phyloP scores from a whole-genome alignment of 2,113 vertebrate genomes.

The Nycticorax nycticorax region DNA sequence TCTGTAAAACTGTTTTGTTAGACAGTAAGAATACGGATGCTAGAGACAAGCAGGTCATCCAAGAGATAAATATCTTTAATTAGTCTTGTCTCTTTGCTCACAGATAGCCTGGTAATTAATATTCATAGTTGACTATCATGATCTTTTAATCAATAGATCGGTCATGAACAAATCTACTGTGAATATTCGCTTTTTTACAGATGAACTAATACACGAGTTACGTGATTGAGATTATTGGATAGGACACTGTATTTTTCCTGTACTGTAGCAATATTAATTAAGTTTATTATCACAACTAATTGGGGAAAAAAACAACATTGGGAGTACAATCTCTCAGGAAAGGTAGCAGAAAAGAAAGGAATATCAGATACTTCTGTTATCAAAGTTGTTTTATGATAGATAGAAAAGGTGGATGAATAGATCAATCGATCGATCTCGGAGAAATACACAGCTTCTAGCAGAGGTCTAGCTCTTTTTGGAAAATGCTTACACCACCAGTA shows the following conservation, averaged over 20 bases:
- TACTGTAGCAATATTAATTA: neutral
- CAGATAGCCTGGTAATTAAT: neutral
- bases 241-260: neutral
- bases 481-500: neutral
- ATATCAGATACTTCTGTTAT: neutral
- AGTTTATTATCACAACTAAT: neutral
- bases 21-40: neutral
- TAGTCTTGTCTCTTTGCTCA: neutral
- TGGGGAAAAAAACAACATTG: neutral
- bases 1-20: neutral
- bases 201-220: neutral
- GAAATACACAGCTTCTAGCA: neutral
- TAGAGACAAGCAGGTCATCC: neutral
- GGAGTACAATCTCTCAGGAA: neutral
- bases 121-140: neutral
- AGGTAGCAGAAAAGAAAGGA: neutral
- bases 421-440: rapidly evolving
- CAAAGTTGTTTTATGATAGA: neutral
- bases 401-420: neutral
- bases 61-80: constrained; percentile 32
- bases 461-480: neutral
- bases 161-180: neutral
- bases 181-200: neutral
- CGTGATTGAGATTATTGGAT: neutral
- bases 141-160: neutral